Conservation (phyloP, 1,140 invertebrate species). For the Scaptomyza graminum region DNA sequence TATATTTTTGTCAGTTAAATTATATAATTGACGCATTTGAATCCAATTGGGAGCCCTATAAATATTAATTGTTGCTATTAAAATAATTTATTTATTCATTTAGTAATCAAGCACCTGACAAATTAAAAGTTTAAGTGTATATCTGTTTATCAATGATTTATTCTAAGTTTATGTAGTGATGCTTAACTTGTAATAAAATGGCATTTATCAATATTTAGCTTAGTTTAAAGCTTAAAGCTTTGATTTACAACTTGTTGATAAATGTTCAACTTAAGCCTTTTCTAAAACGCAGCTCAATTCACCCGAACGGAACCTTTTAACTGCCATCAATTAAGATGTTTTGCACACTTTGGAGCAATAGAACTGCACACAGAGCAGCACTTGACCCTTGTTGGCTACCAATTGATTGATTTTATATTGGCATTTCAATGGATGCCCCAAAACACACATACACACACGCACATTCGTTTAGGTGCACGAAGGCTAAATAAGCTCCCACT, state of each 20-base stretch:
- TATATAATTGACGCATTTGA: not conserved
- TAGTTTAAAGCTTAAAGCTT: too few species aligned
- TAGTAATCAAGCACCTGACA: too few species aligned
- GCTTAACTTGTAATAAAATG: too few species aligned
- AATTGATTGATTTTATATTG: constrained; percentile 82
- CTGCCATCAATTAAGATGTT: constrained; percentile 51
- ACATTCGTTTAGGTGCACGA: constrained; percentile 13
- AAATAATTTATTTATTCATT: too few species aligned
- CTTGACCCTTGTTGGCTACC: constrained; percentile 75
- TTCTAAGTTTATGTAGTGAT: too few species aligned
- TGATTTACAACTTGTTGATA: not conserved
- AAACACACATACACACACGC: constrained; percentile 27
- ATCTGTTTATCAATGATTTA: too few species aligned
- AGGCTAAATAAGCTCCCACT: constrained; percentile 46
- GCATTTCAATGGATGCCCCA: constrained; percentile 66
- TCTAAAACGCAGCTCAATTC: constrained; percentile 24
- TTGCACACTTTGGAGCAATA: constrained; percentile 31
- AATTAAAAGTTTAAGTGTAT: too few species aligned
- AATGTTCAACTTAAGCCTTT: constrained; percentile 25
- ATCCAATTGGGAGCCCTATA: not conserved
- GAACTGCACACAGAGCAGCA: constrained; percentile 74
- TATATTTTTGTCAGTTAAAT: not conserved
- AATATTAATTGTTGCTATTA: not conserved
- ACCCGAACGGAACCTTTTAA: constrained; percentile 42
- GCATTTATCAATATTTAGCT: too few species aligned